Base-by-base conservation (phyloP, 2,113 vertebrate genomes). In the Tamias sibiricus region DNA sequence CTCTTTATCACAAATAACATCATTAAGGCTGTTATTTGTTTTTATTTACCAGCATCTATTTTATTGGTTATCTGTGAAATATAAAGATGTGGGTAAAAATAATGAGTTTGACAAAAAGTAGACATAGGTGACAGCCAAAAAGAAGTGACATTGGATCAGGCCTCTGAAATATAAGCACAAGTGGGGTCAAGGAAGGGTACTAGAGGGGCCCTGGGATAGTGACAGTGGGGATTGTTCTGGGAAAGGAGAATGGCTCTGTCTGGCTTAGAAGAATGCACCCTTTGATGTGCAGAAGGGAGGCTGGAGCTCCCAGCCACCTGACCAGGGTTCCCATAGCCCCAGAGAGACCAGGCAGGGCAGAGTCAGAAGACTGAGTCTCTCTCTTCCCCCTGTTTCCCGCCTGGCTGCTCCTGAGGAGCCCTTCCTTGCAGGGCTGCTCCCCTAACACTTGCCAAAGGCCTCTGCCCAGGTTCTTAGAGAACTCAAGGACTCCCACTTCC, bases 401-500 rank as follows among this genome's bases (percentile, higher is more conserved):
- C 1, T 1, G 24, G 71, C 66, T 40, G 4, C 64, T 75, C 54
- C 30, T 1, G 22, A 40, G n/a, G 37, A 35, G 32, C 17, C 54
- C 32, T 11, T 44, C 76, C 79, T 14, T 14, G 47, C 16, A 54
- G 37, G 4, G 1, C 52, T 30, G 4, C 47, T 54, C 52, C 87
- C 40, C 92, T 82, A 84, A 37, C 24, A n/a, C 42, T 52, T 49
- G 89, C 72, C 94, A 93, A 86, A 68, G 89, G 66, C 13, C 3
- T 44, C n/a, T 22, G 40, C 30, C 37, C 28, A 76, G 87, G 77
- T 97, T 94, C 92, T 76, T 49, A 42, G 82, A 95, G 90, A 94
- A 79, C 62, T 87, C 75, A 97, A 89, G 88, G 91, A 69, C 42
- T 74, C 9, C 32, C 6, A 37, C 76, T 96, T 97, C 97, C 82